Percentiles rank a stretch among this genome's conserved stretches.
phyloP scores from a whole-genome alignment of 2,113 vertebrate genomes.

The Actinemys pallida region DNA sequence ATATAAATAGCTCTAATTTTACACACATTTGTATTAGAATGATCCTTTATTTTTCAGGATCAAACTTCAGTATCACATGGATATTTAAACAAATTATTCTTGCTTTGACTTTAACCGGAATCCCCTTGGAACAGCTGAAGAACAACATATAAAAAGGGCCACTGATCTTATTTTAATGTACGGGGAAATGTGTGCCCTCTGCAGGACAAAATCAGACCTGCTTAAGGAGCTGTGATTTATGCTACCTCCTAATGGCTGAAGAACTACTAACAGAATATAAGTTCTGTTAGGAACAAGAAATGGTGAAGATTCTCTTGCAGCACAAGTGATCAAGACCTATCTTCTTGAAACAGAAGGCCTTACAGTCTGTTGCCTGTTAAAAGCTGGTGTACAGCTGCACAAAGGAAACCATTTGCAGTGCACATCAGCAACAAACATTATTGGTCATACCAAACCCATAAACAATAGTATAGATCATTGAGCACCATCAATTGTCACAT shows the following conservation, averaged over 20 bases:
- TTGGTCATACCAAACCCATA: not conserved
- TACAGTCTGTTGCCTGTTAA: not conserved
- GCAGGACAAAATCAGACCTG: not conserved
- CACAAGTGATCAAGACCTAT: not conserved
- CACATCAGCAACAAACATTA: not conserved
- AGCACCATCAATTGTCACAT: not conserved
- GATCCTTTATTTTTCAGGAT: conserved; percentile 28
- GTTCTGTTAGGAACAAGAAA: not conserved
- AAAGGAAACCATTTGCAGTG: not conserved
- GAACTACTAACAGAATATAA: not conserved
- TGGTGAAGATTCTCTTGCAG: rapidly evolving
- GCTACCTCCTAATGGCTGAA: not conserved
- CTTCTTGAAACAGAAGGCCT: not conserved
- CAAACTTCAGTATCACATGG: conserved; percentile 30
- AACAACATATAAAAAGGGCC: not conserved
- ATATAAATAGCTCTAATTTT: conserved; percentile 63
- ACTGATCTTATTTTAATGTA: not conserved
- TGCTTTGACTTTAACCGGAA: conserved; percentile 50
- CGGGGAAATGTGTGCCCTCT: not conserved
- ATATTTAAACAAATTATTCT: conserved; percentile 49
- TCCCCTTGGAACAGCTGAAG: not conserved
- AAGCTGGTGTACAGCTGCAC: not conserved
- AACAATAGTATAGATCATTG: not conserved
- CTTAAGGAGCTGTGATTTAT: conserved; percentile 1
- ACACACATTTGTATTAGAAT: conserved; percentile 39